Conservation (phyloP, 2,797 vertebrate species). For the Falco cherrug region DNA sequence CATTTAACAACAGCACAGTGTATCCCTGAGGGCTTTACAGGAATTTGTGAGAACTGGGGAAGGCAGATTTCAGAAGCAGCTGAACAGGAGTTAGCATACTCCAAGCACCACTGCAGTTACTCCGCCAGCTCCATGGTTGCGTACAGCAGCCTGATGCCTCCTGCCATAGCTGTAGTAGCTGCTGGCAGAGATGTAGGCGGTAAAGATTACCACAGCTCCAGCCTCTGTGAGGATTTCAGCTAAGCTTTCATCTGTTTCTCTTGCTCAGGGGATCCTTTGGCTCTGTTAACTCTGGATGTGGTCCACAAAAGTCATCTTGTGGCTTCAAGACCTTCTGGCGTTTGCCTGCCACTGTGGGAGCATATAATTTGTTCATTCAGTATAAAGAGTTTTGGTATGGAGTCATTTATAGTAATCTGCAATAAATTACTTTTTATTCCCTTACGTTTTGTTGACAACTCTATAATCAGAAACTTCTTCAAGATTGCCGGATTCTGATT, state of each 20-base stretch:
- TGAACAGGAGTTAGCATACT: neutral
- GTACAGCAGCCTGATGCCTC: neutral
- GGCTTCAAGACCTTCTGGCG: neutral
- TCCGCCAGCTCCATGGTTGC: neutral
- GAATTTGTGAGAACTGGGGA: neutral
- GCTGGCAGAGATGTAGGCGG: neutral
- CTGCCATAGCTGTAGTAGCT: neutral
- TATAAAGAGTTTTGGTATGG: neutral
- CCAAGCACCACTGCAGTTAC: neutral
- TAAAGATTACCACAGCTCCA: neutral
- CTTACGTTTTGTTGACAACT: neutral
- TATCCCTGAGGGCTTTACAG: neutral
- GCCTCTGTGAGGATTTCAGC: neutral
- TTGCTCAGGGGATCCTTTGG: neutral
- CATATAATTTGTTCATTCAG: neutral
- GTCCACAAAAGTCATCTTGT: neutral
- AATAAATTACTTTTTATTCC: neutral
- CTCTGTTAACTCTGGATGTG: neutral
- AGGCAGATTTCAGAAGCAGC: neutral
- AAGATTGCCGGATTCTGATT: neutral
- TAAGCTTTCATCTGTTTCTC: neutral
- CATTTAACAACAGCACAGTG: neutral
- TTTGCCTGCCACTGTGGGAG: neutral
- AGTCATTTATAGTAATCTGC: neutral
- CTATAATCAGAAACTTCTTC: neutral